Percentiles rank a stretch among this genome's conserved stretches.
Conservation (phyloP, 2,113 vertebrate species). For the Mustelus asterias region DNA sequence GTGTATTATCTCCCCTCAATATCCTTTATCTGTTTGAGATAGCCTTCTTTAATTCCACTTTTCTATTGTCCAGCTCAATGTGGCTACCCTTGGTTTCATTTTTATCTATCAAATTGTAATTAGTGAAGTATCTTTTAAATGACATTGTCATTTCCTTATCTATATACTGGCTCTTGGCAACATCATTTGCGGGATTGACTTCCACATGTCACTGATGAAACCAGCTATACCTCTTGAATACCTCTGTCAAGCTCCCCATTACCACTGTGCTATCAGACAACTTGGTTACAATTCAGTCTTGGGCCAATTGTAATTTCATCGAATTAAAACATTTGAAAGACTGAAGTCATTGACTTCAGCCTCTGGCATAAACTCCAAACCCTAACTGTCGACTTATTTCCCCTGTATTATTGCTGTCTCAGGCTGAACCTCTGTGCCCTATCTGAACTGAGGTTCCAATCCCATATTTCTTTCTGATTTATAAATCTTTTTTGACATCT, state of each 20-base stretch:
- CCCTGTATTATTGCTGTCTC: neutral
- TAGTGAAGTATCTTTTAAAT: neutral
- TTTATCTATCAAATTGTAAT: neutral
- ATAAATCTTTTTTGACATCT: neutral
- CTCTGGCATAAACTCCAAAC: neutral
- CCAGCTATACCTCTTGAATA: neutral
- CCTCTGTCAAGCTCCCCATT: neutral
- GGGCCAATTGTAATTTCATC: neutral
- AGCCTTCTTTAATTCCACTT: neutral
- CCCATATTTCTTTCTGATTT: neutral
- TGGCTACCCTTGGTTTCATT: neutral
- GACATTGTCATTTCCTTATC: neutral
- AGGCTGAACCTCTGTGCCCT: neutral
- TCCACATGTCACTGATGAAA: neutral
- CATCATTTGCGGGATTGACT: neutral
- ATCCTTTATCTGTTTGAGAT: neutral
- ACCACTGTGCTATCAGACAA: neutral
- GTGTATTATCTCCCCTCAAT: neutral
- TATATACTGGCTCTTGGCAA: neutral
- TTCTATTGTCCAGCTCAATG: neutral
- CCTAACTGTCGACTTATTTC: neutral
- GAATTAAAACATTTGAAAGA: neutral
- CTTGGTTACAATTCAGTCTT: neutral
- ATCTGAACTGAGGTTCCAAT: neutral
- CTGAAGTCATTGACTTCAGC: neutral